Evolutionary conservation across 2,113 vertebrate genomes (phyloP).

Genomic region (Poeciliopsis occidentalis): DNA sequence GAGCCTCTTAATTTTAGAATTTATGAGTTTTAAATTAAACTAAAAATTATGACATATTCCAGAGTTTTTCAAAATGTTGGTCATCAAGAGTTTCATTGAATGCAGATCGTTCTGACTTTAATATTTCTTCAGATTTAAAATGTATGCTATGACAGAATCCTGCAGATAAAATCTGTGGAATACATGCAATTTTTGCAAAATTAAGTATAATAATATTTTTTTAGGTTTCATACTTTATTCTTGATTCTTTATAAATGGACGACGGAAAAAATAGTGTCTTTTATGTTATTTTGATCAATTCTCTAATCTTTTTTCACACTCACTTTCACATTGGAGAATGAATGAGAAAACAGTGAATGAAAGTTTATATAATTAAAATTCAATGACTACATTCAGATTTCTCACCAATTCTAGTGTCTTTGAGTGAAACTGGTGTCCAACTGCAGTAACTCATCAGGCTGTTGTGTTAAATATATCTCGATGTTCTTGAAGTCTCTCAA

Average conservation of each 20-base stretch:
- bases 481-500: constrained; percentile 50
- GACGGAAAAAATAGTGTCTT: too few species aligned
- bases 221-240: too few species aligned
- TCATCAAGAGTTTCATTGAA: too few species aligned
- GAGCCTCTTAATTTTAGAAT: too few species aligned
- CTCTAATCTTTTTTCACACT: too few species aligned
- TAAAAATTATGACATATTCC: too few species aligned
- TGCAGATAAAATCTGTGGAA: background rate
- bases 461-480: constrained; percentile 52
- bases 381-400: constrained; percentile 51
- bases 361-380: constrained; percentile 56
- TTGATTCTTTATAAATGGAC: too few species aligned
- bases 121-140: background rate
- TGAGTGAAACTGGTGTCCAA: constrained; percentile 45
- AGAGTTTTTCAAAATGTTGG: too few species aligned
- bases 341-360: constrained; percentile 62
- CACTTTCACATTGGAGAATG: constrained; percentile 37
- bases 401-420: constrained; percentile 47
- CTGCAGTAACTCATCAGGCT: constrained; percentile 39
- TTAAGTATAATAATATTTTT: too few species aligned
- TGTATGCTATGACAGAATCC: background rate
- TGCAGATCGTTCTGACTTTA: too few species aligned
- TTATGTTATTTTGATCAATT: too few species aligned
- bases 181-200: background rate
- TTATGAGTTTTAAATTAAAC: too few species aligned